phyloP scores from a whole-genome alignment of 2,888 invertebrate species.

The Ligdia adustata region DNA sequence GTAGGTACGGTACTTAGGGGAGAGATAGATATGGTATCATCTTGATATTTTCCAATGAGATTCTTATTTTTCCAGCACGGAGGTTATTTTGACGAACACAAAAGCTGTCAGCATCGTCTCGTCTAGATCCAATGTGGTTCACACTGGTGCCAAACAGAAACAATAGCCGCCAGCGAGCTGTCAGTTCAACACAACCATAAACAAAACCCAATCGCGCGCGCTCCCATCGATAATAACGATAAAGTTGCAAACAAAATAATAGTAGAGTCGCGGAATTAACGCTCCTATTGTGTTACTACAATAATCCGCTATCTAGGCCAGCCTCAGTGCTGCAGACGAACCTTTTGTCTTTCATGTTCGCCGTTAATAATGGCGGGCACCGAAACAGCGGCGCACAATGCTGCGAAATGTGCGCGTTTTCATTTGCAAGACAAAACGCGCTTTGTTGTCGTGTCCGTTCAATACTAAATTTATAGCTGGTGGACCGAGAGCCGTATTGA shows the following conservation, averaged over 20 bases:
- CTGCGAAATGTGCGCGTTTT: slow-evolving; percentile 84
- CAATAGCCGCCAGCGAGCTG: slow-evolving; percentile 32
- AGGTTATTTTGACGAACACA: slow-evolving; percentile 16
- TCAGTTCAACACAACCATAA: slow-evolving; percentile 35
- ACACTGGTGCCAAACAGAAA: slow-evolving; percentile 22
- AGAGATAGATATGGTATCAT: too few species aligned
- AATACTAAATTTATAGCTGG: slow-evolving; percentile 83
- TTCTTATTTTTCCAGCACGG: too few species aligned
- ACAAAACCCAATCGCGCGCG: slow-evolving; percentile 38
- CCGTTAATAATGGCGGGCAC: slow-evolving; percentile 84
- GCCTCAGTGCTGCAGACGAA: slow-evolving; percentile 83
- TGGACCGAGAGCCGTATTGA: slow-evolving; percentile 79
- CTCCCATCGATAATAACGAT: slow-evolving; percentile 75
- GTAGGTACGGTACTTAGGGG: too few species aligned
- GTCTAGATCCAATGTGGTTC: slow-evolving; percentile 14
- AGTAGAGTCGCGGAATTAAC: slow-evolving; percentile 82
- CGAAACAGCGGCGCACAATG: slow-evolving; percentile 84
- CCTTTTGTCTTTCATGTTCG: slow-evolving; percentile 85
- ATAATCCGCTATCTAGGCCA: slow-evolving; percentile 84
- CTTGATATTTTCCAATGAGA: too few species aligned
- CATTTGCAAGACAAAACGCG: slow-evolving; percentile 84
- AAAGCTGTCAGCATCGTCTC: slow-evolving; percentile 18
- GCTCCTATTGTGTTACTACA: slow-evolving; percentile 83
- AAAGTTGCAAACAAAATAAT: slow-evolving; percentile 83
- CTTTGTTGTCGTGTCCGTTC: slow-evolving; percentile 83